phyloP scores from a whole-genome alignment of 1,140 invertebrate genomes.

The Pentalonia nigronervosa region DNA sequence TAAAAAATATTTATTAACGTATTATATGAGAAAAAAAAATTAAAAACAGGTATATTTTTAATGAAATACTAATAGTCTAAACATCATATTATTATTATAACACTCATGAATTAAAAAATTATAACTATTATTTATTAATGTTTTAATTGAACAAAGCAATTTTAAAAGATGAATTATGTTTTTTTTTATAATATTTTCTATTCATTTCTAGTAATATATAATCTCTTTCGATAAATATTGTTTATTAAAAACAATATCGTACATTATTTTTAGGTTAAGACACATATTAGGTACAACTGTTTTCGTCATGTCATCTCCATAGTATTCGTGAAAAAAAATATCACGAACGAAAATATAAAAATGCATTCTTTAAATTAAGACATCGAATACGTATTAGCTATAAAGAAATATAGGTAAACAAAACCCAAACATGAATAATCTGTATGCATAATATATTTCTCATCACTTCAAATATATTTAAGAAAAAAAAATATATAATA shows the following conservation, averaged over 20 bases:
- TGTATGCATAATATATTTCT: constrained; percentile 22
- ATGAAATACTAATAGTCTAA: no score
- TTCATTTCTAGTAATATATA: neutral
- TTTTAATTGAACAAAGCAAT: no score
- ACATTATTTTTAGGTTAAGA: neutral
- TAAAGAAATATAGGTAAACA: neutral
- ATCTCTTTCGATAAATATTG: neutral
- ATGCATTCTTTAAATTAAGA: neutral
- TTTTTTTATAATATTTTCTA: no score
- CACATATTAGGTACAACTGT: neutral
- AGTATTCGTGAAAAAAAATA: neutral
- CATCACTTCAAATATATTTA: constrained; percentile 33
- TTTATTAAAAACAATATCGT: neutral
- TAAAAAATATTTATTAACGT: no score
- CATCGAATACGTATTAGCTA: neutral
- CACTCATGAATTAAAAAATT: no score
- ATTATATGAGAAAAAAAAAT: no score
- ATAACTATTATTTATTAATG: no score
- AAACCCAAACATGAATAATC: neutral
- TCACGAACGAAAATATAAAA: neutral
- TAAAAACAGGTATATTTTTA: no score
- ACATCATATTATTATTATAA: no score
- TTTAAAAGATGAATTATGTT: no score
- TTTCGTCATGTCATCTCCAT: neutral
- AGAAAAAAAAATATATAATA: constrained; percentile 34